phyloP scores from a whole-genome alignment of 2,797 vertebrate genomes.

The Enteromius mattozi region DNA sequence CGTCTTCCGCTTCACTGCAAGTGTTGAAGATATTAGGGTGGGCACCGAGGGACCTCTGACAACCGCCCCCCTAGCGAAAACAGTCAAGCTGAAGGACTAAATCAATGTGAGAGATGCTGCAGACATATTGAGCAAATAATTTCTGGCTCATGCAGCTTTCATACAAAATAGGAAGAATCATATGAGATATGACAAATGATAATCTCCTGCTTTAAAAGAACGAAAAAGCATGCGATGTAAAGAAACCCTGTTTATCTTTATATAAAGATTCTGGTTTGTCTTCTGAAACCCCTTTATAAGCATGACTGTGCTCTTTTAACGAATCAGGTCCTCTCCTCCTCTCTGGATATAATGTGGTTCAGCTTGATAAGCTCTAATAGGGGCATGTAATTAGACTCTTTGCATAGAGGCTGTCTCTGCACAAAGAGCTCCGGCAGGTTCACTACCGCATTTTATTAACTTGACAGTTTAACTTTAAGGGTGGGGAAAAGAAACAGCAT shows the following conservation, averaged over 20 bases:
- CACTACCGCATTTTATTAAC: conserved; percentile 75
- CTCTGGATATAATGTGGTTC: conserved; percentile 71
- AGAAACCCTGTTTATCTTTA: neutral
- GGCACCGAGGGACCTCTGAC: conserved; percentile 66
- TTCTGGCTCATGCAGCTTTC: conserved; percentile 72
- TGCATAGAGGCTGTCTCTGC: conserved; percentile 76
- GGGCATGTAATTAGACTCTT: conserved; percentile 79
- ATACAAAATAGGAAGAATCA: conserved; percentile 65
- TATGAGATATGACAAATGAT: conserved; percentile 64
- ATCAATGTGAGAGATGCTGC: conserved; percentile 66
- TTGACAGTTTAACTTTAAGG: conserved; percentile 76
- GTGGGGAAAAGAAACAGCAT: conserved; percentile 69
- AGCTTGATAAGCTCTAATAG: conserved; percentile 81
- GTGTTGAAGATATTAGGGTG: conserved; percentile 73
- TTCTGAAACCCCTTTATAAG: conserved; percentile 65
- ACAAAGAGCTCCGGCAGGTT: conserved; percentile 75
- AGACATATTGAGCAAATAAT: conserved; percentile 74
- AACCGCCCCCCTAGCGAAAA: conserved; percentile 63
- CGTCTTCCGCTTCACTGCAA: conserved; percentile 74
- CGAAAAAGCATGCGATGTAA: conserved; percentile 12
- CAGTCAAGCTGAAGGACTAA: conserved; percentile 72
- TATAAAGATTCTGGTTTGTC: conserved; percentile 66
- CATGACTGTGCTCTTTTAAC: conserved; percentile 65
- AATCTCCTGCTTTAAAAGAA: conserved; percentile 15
- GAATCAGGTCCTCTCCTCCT: conserved; percentile 54